A percentile compares a stretch with the other conserved stretches of the same genome.
Conservation (phyloP, 2,113 vertebrate species). For the Neofelis nebulosa region DNA sequence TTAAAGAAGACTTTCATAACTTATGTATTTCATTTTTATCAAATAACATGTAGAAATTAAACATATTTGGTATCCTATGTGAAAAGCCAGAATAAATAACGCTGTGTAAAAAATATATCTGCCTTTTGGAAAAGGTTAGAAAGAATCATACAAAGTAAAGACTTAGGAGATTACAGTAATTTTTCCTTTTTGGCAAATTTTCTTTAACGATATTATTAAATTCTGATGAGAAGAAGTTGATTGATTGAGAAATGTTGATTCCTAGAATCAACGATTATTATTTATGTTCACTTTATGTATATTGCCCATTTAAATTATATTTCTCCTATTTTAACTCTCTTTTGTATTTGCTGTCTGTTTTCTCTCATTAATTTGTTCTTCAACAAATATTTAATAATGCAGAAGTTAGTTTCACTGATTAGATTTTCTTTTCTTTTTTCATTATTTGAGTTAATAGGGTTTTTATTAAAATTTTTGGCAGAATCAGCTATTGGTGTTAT, state of each 20-base stretch:
- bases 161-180: not conserved
- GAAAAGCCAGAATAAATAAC: constrained; percentile 33
- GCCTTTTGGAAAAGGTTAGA: not conserved
- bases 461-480: not conserved
- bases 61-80: not conserved
- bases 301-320: not conserved
- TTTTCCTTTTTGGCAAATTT: not conserved
- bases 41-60: not conserved
- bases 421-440: not conserved
- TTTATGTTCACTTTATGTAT: not conserved
- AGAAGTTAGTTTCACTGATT: not conserved
- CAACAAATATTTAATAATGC: not conserved
- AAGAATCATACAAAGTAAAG: constrained; percentile 3
- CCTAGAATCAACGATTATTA: not conserved
- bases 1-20: not conserved
- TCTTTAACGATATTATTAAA: not conserved
- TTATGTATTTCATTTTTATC: constrained; percentile 35
- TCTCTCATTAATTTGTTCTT: not conserved
- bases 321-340: not conserved
- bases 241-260: not conserved
- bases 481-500: not conserved
- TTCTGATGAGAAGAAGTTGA: not conserved
- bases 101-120: not conserved
- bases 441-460: not conserved
- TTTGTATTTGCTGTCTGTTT: not conserved